Percentiles rank a stretch among this genome's conserved stretches.
phyloP scores from a whole-genome alignment of 92 coral and sea anemone genomes.

The Parazoanthus swiftii region DNA sequence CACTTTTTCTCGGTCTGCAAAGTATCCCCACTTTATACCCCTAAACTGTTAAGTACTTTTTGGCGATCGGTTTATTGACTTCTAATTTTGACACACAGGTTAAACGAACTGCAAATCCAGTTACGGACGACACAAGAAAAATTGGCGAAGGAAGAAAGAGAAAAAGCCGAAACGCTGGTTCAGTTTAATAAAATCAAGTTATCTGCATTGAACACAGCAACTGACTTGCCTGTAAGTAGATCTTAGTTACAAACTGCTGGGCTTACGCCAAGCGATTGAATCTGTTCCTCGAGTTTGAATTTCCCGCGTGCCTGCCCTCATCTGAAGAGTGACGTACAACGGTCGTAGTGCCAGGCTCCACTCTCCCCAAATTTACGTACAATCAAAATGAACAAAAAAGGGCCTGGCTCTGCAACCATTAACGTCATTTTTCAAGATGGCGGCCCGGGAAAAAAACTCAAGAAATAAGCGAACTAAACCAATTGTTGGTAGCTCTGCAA shows the following conservation, averaged over 20 bases:
- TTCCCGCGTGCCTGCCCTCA: too few species aligned
- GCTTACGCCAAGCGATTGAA: too few species aligned
- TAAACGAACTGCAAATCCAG: constrained; percentile 1
- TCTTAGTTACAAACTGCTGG: not conserved
- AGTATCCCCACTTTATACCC: not conserved
- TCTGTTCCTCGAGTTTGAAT: too few species aligned
- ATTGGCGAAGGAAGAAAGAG: not conserved
- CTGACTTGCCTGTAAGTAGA: constrained; percentile 1
- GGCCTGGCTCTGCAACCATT: too few species aligned
- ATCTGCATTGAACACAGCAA: not conserved
- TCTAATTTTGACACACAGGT: not conserved
- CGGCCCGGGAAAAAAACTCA: too few species aligned
- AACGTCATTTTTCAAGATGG: too few species aligned
- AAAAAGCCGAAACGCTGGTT: not conserved
- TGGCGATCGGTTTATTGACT: not conserved
- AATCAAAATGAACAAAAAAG: too few species aligned
- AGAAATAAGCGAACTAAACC: too few species aligned
- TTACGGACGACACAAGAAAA: not conserved
- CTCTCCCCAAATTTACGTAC: too few species aligned
- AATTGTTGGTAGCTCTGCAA: too few species aligned
- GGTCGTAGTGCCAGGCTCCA: too few species aligned
- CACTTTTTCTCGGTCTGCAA: not conserved
- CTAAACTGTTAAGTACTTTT: not conserved
- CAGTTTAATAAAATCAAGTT: not conserved
- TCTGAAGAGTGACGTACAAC: too few species aligned